Base-by-base conservation (phyloP, 2,888 invertebrate genomes). In the Hymenopus coronatus region DNA sequence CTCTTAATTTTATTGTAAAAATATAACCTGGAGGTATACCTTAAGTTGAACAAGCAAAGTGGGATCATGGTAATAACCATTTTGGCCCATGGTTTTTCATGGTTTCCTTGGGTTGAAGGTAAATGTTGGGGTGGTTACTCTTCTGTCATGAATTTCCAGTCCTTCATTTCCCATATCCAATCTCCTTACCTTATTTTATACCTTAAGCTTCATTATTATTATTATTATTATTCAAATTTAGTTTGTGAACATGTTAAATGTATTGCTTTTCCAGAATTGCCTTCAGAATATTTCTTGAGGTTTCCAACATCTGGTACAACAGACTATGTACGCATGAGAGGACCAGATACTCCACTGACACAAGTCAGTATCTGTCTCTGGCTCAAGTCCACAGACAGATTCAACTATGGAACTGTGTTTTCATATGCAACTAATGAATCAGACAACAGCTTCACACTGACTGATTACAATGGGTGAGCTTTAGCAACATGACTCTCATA, bases 381-480 rank as follows among this genome's bases (percentile, higher is more conserved):
- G 96, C 93, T 96, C 91, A 94, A 94, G 91, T 95, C 96, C 1
- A 92, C 92, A 33, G 96, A 96, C 91, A 94, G 92, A 20, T 94
- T 94, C 84, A 96, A 96, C 92, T 96, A 96, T 91, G 96, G 96
- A 20, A 96, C 96, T 0, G 94, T 96, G 9, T 92, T 96, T 70
- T 96, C 96, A 0, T 96, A 96, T 91, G 96, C 96, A 14, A 96
- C 95, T 0, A 92, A 92, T 84, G 91, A 93, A 83, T 92, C 93
- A 86, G 96, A 96, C 91, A 96, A 96, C 92, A 94, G 95, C 1
- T 94, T 96, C 90, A 96, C 96, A 1, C 91, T 96, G 82, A 96
- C 95, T 0, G 96, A 96, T 92, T 96, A 96, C 92, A 95, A 95
- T 91, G 96, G 96, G 95, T 96, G 93, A 92, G 92, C 91, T 15